These are phyloP conservation scores for Hirtodrosophila cameraria DNA, from an alignment of 2,888 invertebrate species.

Conservation along the genomic window DNA sequence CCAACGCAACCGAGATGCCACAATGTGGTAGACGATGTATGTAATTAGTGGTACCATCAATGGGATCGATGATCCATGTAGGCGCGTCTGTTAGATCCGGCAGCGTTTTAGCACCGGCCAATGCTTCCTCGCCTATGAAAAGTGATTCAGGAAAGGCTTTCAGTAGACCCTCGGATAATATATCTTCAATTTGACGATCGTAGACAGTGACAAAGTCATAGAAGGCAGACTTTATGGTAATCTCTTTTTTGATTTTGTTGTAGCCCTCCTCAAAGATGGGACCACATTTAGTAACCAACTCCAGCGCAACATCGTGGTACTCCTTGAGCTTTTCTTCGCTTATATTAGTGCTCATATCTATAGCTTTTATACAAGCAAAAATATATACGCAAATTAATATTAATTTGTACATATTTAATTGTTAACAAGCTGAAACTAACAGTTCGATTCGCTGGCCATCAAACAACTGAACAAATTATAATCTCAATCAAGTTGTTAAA, in stretches of 20 bases:
- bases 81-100: constrained; percentile 88
- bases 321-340: constrained; percentile 60
- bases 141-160: constrained; percentile 87
- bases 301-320: constrained; percentile 73
- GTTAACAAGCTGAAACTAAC: constrained; percentile 6
- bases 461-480: constrained; percentile 18
- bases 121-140: constrained; percentile 91
- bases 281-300: constrained; percentile 76
- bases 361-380: background rate
- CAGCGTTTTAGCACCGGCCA: constrained; percentile 74
- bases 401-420: background rate
- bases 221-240: constrained; percentile 85
- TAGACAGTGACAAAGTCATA: constrained; percentile 92
- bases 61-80: constrained; percentile 94
- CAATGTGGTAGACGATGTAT: constrained; percentile 88
- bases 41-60: constrained; percentile 95
- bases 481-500: constrained; percentile 4
- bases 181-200: constrained; percentile 89
- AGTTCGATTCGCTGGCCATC: constrained; percentile 1
- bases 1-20: constrained; percentile 88
- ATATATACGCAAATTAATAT: constrained; percentile 2
- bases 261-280: constrained; percentile 78
- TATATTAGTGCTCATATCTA: constrained; percentile 71
- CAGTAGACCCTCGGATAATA: constrained; percentile 86
- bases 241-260: constrained; percentile 67